Conservation (phyloP, 2,888 invertebrate genomes). For the Stegophylla sp. region DNA sequence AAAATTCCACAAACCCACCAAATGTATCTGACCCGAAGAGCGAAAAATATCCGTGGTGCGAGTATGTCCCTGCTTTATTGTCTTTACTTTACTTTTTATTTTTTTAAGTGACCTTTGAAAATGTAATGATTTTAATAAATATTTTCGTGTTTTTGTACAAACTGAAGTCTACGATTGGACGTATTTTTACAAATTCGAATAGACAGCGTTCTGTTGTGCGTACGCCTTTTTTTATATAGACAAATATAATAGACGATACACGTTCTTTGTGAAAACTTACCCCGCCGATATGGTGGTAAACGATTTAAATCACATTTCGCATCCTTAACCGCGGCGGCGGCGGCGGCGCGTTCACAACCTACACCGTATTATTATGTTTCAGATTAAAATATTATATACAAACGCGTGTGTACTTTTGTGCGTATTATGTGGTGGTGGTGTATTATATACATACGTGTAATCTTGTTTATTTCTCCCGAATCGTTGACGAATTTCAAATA, state of each 20-base stretch:
- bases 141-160: neutral
- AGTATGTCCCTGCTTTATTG: too few relatives aligned
- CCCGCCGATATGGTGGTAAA: neutral
- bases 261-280: conserved; percentile 5
- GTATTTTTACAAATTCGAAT: neutral
- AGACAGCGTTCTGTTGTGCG: neutral
- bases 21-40: too few relatives aligned
- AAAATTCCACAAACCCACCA: too few relatives aligned
- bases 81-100: neutral
- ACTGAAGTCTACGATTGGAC: neutral
- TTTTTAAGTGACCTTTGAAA: neutral
- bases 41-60: too few relatives aligned
- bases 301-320: neutral
- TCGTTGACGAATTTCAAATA: conserved; percentile 14
- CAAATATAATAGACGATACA: too few relatives aligned
- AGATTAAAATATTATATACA: neutral
- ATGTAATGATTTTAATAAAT: neutral
- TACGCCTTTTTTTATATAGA: too few relatives aligned
- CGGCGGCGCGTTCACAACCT: neutral
- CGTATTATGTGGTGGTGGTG: neutral
- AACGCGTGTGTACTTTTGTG: neutral
- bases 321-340: too few relatives aligned
- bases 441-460: neutral
- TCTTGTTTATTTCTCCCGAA: conserved; percentile 4
- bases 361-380: neutral